These are phyloP conservation scores for Pogonocichla stellata DNA, from an alignment of 2,113 vertebrate genomes.

Conservation along the genomic window DNA sequence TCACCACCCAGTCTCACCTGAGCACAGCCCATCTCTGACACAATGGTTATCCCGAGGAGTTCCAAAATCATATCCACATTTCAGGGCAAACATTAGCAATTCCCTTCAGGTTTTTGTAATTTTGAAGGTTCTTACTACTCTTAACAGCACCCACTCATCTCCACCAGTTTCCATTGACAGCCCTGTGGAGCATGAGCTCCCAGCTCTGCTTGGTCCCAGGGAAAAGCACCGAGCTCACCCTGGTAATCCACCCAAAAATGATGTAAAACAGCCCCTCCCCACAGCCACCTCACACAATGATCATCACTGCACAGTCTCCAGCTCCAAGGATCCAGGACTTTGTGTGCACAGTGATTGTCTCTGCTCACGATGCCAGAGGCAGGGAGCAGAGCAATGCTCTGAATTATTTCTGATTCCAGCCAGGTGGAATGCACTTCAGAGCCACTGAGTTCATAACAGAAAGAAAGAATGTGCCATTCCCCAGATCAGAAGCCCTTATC, in stretches of 20 bases:
- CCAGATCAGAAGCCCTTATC: background rate
- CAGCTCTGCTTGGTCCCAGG: background rate
- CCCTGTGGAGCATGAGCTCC: background rate
- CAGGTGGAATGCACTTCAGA: background rate
- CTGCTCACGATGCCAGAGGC: accelerated
- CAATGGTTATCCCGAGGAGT: accelerated
- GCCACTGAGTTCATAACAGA: accelerated
- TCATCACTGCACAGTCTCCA: accelerated
- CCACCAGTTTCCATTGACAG: background rate
- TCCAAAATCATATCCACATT: background rate
- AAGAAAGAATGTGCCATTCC: background rate
- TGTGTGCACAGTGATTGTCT: accelerated
- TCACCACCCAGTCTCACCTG: background rate
- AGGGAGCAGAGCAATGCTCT: background rate
- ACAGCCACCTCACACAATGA: background rate
- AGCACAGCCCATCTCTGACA: background rate
- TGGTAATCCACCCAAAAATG: background rate
- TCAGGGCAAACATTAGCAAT: background rate
- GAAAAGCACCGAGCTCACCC: too few species aligned
- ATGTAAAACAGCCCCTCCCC: accelerated
- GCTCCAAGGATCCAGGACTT: accelerated
- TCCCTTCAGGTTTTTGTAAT: background rate
- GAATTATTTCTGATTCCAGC: background rate
- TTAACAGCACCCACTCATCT: background rate
- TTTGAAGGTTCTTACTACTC: background rate